These are phyloP conservation scores for Hypocryptadius cinnamomeus DNA, from an alignment of 2,113 vertebrate species.

Conservation along the genomic window DNA sequence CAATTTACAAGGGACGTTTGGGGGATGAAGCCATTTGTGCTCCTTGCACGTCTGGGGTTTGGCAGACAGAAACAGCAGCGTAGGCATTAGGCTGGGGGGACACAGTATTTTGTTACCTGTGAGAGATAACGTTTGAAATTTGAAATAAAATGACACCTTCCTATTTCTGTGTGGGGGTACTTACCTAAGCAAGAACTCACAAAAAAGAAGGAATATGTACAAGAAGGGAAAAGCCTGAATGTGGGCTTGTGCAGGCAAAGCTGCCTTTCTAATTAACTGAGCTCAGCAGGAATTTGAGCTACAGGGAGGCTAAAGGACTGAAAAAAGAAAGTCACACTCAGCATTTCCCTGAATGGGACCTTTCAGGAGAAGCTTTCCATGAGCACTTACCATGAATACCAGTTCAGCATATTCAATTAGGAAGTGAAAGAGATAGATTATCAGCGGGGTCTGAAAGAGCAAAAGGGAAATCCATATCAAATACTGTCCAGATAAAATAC, in stretches of 20 bases:
- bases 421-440: constrained; percentile 97
- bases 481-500: background rate
- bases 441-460: constrained; percentile 84
- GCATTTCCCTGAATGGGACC: background rate
- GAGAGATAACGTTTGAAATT: background rate
- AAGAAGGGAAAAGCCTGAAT: background rate
- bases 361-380: background rate
- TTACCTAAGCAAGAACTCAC: background rate
- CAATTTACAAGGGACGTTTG: background rate
- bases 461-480: constrained; percentile 26
- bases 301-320: background rate
- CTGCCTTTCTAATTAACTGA: background rate
- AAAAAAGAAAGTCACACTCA: background rate
- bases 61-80: background rate
- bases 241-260: background rate
- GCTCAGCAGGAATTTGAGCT: background rate
- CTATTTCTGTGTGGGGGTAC: background rate
- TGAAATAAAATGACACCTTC: background rate
- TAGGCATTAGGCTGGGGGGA: background rate
- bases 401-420: constrained; percentile 92
- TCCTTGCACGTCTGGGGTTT: background rate
- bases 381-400: constrained; percentile 90
- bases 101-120: background rate
- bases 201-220: background rate
- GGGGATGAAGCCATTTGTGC: background rate